Evolutionary conservation across 1,140 invertebrate species (phyloP).

Genomic region (Bombus superbus): DNA sequence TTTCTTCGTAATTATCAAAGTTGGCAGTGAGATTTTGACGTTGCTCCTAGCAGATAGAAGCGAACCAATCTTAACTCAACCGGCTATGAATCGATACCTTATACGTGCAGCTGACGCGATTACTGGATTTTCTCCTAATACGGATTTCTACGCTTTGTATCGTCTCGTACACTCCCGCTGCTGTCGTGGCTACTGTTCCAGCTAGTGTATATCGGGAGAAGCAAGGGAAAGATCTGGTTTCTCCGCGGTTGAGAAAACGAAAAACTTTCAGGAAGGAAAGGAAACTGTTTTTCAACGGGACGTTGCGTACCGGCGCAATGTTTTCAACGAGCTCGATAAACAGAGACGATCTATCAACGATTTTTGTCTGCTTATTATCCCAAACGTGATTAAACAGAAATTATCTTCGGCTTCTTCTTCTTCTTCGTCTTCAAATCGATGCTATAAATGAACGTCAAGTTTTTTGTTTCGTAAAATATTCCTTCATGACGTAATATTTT

Average conservation of each 20-base stretch:
- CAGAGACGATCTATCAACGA: not conserved
- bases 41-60: not conserved
- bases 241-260: conserved; percentile 4
- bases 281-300: not conserved
- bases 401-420: not conserved
- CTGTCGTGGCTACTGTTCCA: not conserved
- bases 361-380: not conserved
- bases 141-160: conserved; percentile 70
- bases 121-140: conserved; percentile 75
- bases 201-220: conserved; percentile 1
- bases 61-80: conserved; percentile 53
- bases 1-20: not conserved
- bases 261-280: conserved; percentile 25
- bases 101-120: conserved; percentile 73
- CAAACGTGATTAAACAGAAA: not conserved
- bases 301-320: not conserved
- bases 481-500: not conserved
- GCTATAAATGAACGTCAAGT: no score
- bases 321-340: not conserved
- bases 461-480: not conserved
- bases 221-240: conserved; percentile 41
- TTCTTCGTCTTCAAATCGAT: not conserved
- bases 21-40: not conserved
- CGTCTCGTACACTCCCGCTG: conserved; percentile 40
- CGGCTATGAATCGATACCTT: conserved; percentile 70